Percentiles rank a stretch among this genome's conserved stretches.
These are phyloP conservation scores for Heterocephalus glaber DNA, from an alignment of 2,113 vertebrate genomes.

Conservation along the genomic window DNA sequence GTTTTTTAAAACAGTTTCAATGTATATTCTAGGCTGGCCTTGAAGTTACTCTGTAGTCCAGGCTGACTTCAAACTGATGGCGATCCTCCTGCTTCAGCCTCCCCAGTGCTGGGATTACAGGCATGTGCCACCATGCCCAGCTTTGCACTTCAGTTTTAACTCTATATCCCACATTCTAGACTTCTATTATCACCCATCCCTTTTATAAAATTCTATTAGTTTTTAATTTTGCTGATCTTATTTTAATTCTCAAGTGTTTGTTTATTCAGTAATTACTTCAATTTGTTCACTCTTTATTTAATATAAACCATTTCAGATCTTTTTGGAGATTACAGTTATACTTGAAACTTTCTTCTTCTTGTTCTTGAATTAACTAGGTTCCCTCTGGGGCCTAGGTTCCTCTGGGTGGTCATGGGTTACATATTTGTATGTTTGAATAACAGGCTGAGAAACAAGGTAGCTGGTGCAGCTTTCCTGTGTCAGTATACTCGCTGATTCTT, in stretches of 20 bases:
- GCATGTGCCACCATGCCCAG: neutral
- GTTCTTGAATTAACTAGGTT: neutral
- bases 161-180: neutral
- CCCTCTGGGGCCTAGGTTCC: neutral
- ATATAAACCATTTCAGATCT: neutral
- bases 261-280: conserved; percentile 19
- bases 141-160: neutral
- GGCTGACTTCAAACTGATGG: neutral
- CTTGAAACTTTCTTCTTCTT: neutral
- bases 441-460: neutral
- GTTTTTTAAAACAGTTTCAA: neutral
- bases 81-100: neutral
- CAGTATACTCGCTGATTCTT: neutral
- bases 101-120: neutral
- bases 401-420: neutral
- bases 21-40: neutral
- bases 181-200: neutral
- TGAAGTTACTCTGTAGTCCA: neutral
- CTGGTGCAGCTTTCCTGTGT: neutral
- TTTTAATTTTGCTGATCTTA: neutral
- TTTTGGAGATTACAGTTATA: neutral
- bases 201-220: neutral
- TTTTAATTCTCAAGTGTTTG: neutral
- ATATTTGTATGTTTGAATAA: neutral
- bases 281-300: neutral